Percentiles rank a stretch among this genome's conserved stretches.
Evolutionary conservation across 2,888 invertebrate genomes (phyloP).

Genomic region (Cordilura impudica): DNA sequence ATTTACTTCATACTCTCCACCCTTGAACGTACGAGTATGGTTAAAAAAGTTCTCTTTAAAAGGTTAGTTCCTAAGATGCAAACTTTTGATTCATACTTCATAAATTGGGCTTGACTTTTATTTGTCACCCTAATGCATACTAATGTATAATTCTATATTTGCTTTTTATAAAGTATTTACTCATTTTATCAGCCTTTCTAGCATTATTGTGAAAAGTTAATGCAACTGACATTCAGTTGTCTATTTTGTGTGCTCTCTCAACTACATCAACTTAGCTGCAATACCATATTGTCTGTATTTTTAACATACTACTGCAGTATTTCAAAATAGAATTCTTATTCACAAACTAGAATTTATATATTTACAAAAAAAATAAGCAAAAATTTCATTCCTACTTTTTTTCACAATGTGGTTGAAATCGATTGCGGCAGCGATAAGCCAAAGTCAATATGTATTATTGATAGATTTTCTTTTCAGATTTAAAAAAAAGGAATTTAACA

Average conservation of each 20-base stretch:
- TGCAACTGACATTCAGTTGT: slow-evolving; percentile 52
- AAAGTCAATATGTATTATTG: slow-evolving; percentile 58
- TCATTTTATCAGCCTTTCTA: not conserved
- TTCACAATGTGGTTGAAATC: slow-evolving; percentile 45
- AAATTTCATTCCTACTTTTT: not conserved
- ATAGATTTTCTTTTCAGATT: slow-evolving; percentile 59
- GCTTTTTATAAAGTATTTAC: slow-evolving; percentile 6
- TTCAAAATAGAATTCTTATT: slow-evolving; percentile 30
- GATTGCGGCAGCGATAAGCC: slow-evolving; percentile 60
- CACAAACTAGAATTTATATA: slow-evolving; percentile 43
- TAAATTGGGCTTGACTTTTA: no score
- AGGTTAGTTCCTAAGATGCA: no score
- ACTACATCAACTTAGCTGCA: not conserved
- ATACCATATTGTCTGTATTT: not conserved
- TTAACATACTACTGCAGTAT: slow-evolving; percentile 16
- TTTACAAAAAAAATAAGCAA: no score
- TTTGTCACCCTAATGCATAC: not conserved
- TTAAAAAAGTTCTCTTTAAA: no score
- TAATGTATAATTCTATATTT: not conserved
- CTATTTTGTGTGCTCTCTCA: slow-evolving; percentile 15
- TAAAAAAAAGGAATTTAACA: not conserved
- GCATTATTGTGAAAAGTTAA: slow-evolving; percentile 54
- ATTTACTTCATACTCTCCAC: no score
- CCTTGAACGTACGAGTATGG: no score
- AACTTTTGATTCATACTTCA: no score